Evolutionary conservation across 1,140 invertebrate species (phyloP).

Genomic region (Oryzaephilus surinamensis): DNA sequence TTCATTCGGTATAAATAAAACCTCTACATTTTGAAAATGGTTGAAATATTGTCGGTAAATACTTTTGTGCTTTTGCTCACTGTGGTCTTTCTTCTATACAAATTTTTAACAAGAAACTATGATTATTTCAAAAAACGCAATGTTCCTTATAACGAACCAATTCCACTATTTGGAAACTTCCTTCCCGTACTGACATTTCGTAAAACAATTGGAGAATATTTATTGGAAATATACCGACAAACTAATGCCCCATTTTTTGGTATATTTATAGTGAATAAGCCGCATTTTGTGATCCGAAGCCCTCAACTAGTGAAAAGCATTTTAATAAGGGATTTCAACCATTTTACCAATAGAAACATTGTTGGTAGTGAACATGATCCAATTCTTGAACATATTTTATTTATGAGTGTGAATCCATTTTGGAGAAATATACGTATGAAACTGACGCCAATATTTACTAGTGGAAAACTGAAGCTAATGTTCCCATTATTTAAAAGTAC

Average conservation of each 20-base stretch:
- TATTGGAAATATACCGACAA: constrained; percentile 26
- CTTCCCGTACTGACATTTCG: constrained; percentile 17
- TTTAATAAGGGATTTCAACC: constrained; percentile 44
- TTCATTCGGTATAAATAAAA: too few relatives aligned
- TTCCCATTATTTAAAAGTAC: constrained; percentile 22
- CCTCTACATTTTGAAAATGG: too few relatives aligned
- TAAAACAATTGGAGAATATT: constrained; percentile 16
- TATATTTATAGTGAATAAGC: constrained; percentile 30
- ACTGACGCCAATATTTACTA: constrained; percentile 43
- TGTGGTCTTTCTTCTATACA: constrained; percentile 2
- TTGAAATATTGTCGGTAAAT: too few relatives aligned
- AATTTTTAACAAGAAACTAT: constrained; percentile 5
- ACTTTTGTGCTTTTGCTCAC: too few relatives aligned
- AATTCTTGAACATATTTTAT: constrained; percentile 16
- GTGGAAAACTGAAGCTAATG: too few relatives aligned
- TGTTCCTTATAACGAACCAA: constrained; percentile 31
- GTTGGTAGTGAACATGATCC: constrained; percentile 2
- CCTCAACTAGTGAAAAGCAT: constrained; percentile 45
- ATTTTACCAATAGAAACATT: constrained; percentile 39
- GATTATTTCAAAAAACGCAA: constrained; percentile 38
- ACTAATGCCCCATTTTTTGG: constrained; percentile 26
- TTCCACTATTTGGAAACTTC: constrained; percentile 33
- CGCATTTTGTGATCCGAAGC: constrained; percentile 36
- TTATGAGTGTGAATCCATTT: constrained; percentile 27
- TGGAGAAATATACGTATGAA: constrained; percentile 42